Evolutionary conservation across 2,113 vertebrate species (phyloP).

Genomic region (Corythoichthys haematopterus): DNA sequence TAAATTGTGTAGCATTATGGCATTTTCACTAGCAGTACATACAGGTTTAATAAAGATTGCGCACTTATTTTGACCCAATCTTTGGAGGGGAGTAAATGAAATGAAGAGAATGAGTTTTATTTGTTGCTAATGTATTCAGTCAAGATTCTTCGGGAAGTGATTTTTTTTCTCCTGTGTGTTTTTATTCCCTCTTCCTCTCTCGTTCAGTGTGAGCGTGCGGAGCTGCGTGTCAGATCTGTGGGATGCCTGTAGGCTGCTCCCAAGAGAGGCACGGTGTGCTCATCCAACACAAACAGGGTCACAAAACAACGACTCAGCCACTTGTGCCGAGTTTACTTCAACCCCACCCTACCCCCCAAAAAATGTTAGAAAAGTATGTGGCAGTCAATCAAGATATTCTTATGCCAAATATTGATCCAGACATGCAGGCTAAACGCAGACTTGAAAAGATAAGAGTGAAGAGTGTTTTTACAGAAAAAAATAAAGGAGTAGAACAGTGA

Average conservation of each 20-base stretch:
- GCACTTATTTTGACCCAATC: constrained; percentile 46
- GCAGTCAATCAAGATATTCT: constrained; percentile 45
- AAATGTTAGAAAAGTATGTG: constrained; percentile 33
- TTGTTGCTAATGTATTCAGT: constrained; percentile 65
- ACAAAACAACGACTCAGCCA: constrained; percentile 65
- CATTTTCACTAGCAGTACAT: neutral
- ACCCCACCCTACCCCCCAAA: constrained; percentile 55
- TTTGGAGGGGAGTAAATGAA: constrained; percentile 26
- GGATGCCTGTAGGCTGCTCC: constrained; percentile 73
- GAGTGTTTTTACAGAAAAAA: constrained; percentile 7
- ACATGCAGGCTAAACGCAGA: neutral
- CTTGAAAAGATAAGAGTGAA: neutral
- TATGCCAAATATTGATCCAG: constrained; percentile 33
- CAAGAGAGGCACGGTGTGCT: constrained; percentile 60
- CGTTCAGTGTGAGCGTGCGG: constrained; percentile 43
- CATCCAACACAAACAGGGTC: constrained; percentile 76
- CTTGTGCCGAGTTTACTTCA: constrained; percentile 63
- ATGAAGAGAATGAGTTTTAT: constrained; percentile 55
- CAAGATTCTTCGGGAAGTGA: constrained; percentile 61
- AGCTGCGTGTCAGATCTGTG: constrained; percentile 71
- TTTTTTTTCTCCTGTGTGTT: constrained; percentile 17
- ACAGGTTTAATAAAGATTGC: neutral
- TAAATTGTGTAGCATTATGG: neutral
- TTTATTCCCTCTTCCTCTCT: constrained; percentile 26
- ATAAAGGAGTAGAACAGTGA: neutral